Base-by-base conservation (phyloP, 1,140 invertebrate species). In the Drusus annulatus region DNA sequence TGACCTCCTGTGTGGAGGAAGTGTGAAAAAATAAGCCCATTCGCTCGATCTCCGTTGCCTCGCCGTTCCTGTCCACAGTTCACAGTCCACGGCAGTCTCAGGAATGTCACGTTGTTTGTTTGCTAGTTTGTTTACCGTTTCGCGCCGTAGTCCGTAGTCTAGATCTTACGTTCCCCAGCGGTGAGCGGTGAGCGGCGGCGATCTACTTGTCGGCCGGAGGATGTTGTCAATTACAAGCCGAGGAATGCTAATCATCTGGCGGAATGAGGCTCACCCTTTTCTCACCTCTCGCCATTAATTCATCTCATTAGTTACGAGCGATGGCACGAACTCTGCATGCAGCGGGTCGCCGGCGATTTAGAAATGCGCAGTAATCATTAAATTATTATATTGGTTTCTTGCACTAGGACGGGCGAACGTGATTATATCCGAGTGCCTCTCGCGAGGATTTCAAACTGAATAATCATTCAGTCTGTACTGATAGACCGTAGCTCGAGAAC, bases 231-330 rank as follows among this genome's bases (percentile, higher is more conserved):
- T 71, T 52, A 71, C 50, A 15, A 52, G 19, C 36, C 6, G 10
- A 71, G 68, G 68, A 71, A 71, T 71, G 68, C 68, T 21, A 71
- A 71, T 71, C 31, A 17, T 68, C 28, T 13, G 8, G 36, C 36
- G 36, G n/a, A 56, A 56, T 56, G 54, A 56, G 54, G n/a, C 54
- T 56, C 54, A 56, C 36, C 36, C 54, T 56, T 56, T 19, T 19
- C 54, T 56, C 54, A 56, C 54, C 54, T 56, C 54, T 45, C n/a
- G 54, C 16, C n/a, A 17, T 56, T 17, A 56, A 17, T 56, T 21
- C 54, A 56, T 45, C 36, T 45, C 7, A 45, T 45, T 45, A 45
- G 36, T 45, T 45, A 45, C 36, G 13, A 45, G 36, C 13, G 13
- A 45, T 45, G 36, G 36, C 10, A 45, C 36, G 36, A 45, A 45